A percentile compares a stretch with the other conserved stretches of the same genome.
phyloP scores from a whole-genome alignment of 2,797 vertebrate species.

The Phrynocephalus vlangalii region DNA sequence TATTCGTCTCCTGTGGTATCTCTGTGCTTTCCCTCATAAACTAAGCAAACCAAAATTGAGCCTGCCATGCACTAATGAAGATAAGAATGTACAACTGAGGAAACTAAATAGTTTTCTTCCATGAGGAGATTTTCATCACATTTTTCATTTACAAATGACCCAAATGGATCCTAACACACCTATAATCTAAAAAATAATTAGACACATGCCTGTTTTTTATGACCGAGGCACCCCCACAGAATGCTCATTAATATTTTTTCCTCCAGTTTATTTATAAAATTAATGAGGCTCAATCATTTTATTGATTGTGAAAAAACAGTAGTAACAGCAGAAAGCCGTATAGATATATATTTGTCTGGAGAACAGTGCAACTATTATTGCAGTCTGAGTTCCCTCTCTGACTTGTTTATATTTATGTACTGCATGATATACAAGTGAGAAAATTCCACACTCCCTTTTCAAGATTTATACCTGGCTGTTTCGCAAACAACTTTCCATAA shows the following conservation, averaged over 20 bases:
- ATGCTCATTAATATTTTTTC: conserved; percentile 12
- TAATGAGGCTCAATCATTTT: conserved; percentile 29
- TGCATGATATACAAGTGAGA: conserved; percentile 7
- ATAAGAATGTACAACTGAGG: conserved; percentile 28
- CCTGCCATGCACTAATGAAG: conserved; percentile 26
- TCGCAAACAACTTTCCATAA: background rate
- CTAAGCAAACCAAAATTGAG: conserved; percentile 25
- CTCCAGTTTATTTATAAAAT: conserved; percentile 1
- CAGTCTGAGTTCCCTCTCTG: background rate
- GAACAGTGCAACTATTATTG: background rate
- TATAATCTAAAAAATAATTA: conserved; percentile 13
- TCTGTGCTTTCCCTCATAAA: conserved; percentile 26
- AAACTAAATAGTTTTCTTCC: conserved; percentile 34
- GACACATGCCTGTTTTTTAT: background rate
- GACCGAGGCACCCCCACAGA: background rate
- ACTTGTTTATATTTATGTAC: background rate
- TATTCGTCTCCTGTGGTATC: conserved; percentile 26
- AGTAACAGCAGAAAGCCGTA: background rate
- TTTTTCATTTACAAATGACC: conserved; percentile 26
- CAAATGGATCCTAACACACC: background rate
- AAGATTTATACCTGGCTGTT: background rate
- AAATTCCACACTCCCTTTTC: background rate
- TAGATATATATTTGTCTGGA: background rate
- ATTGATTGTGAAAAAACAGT: background rate
- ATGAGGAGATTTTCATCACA: conserved; percentile 11